Evolutionary conservation across 1,140 invertebrate genomes (phyloP), one percentile per base, ranked within the genome.

Genomic region (Neocloeon triangulifer): DNA sequence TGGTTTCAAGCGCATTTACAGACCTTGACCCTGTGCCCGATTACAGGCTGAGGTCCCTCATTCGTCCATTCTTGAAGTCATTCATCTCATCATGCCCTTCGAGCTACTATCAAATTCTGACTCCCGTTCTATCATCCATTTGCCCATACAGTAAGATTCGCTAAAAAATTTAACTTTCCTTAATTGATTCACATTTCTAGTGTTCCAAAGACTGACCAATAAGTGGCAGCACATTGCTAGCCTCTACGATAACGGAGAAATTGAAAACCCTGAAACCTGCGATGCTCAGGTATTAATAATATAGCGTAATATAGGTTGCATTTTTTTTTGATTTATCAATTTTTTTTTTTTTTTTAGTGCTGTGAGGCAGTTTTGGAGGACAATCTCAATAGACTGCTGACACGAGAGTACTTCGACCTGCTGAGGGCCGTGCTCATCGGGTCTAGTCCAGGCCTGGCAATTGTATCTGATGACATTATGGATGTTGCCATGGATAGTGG

Each of bases 21-120:
- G 70, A 67, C 37, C 53, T 77, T 43, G 69, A 74, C 46, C 62
- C 64, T 30, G 64, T 88, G 43, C 81, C 84, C n/a, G 81, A 88
- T 52, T 74, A 79, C 52, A 65, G 79, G 52, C 48, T 88, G 37
- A 59, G 81, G 26, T 69, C 75, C 1, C 68, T 89, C 28, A 73
- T 88, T 37, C 66, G 79, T 7, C 69, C 74, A 8, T 86, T 85
- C 48, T 56, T 88, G 39, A 81, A 80, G 43, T 74, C 79, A 4
- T 85, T 85, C 43, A 68, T 88, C 40, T 70, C 69, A 43, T 74
- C 69, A 14, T 91, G 84, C 51, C 80, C 81, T 26, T 66, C 72
- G 28, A 64, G 69, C 30, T 76, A 66, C 52, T 75, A 79, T 43
- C 61, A 66, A 36, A 78, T 81, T 19, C 52, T 84, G 19, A 52